Percentiles rank a stretch among this genome's conserved stretches.
These are phyloP conservation scores for Scaptomyza polygonia DNA, from an alignment of 2,888 invertebrate species.

Conservation along the genomic window DNA sequence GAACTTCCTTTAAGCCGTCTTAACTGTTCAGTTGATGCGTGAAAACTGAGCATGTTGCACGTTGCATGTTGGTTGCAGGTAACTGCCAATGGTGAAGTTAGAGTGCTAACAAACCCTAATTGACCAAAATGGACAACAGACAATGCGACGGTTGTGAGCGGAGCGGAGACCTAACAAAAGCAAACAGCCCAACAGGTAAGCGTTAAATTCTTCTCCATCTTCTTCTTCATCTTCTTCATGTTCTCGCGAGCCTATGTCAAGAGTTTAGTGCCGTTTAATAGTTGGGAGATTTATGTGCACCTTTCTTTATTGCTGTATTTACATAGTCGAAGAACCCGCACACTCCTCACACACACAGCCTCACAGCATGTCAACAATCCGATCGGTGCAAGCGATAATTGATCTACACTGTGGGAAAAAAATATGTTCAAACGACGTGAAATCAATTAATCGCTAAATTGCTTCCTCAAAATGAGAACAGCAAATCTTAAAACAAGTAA, in stretches of 20 bases:
- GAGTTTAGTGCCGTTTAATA: slow-evolving; percentile 57
- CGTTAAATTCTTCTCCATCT: slow-evolving; percentile 17
- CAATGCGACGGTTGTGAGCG: slow-evolving; percentile 10
- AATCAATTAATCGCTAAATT: slow-evolving; percentile 1
- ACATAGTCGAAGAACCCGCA: slow-evolving; percentile 57
- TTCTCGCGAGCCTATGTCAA: slow-evolving; percentile 25
- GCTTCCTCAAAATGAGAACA: neutral
- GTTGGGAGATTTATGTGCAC: slow-evolving; percentile 64
- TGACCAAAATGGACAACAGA: slow-evolving; percentile 54
- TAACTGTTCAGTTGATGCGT: slow-evolving; percentile 58
- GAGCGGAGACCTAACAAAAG: slow-evolving; percentile 55
- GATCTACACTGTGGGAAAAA: slow-evolving; percentile 33
- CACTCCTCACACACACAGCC: slow-evolving; percentile 51
- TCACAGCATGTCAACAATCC: slow-evolving; percentile 73
- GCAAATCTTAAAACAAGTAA: neutral
- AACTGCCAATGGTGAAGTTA: slow-evolving; percentile 5
- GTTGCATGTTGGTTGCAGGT: slow-evolving; percentile 32
- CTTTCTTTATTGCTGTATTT: slow-evolving; percentile 60
- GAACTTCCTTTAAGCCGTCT: slow-evolving; percentile 60
- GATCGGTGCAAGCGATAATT: slow-evolving; percentile 69
- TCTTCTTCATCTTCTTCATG: neutral
- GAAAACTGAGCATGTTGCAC: slow-evolving; percentile 40
- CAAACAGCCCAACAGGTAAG: slow-evolving; percentile 44
- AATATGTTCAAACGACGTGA: neutral
- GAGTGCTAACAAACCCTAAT: slow-evolving; percentile 67